Base-by-base conservation (phyloP, 2,797 vertebrate species). In the Rhinatrema bivittatum region DNA sequence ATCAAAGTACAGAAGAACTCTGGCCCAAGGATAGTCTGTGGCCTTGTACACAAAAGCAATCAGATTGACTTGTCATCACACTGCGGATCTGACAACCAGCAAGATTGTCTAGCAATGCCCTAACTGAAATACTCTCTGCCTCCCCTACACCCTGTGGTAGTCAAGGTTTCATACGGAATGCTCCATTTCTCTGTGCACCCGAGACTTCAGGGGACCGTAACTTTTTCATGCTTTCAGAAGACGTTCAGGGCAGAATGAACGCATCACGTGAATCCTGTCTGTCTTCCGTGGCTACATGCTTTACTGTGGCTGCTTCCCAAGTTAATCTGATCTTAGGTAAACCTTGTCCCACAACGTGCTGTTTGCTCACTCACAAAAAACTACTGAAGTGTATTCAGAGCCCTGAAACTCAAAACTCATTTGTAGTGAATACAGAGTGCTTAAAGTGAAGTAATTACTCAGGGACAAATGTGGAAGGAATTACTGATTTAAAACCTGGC, bases 1-100 rank as follows among this genome's bases (percentile, higher is more conserved):
- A 88, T 87, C 72, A 77, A 91, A 92, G 87, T 90, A 87, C 84
- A 86, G 79, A 87, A 74, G 75, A 73, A 81, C 81, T 76, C 79
- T 67, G 72, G 76, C 72, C 56, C 50, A 55, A 77, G 81, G 83
- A 84, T 67, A 70, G 80, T 72, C 62, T 79, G 62, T 60, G 76
- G 81, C 81, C 79, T 71, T 66, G 51, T 25, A 65, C 78, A 88
- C 87, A 89, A 91, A 94, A 79, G 76, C 74, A 80, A 81, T 86
- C 79, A 82, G 88, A 91, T 87, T 91, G 84, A 87, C 83, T 79
- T 89, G 88, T 91, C 91, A 91, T 87, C 90, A 88, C 84, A 84
- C 82, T 75, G 82, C 85, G 72, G 65, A 72, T 63, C 61, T 78
- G 78, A 79, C 75, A 81, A 78, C 72, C 71, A 56, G 70, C 74